Evolutionary conservation across 2,797 vertebrate genomes (phyloP).

Genomic region (Pangasius macronema): DNA sequence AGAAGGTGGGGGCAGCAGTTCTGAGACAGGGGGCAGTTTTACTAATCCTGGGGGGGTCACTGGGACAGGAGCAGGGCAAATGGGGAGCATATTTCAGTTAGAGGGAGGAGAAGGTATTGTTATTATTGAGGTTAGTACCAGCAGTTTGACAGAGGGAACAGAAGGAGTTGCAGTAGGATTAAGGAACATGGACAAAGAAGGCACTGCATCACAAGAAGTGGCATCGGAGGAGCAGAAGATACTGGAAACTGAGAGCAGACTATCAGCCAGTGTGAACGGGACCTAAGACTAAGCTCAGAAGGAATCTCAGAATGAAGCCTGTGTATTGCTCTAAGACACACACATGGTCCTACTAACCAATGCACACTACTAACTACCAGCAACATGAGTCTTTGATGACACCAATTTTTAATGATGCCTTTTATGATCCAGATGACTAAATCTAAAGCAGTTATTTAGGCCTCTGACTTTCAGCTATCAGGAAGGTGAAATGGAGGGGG

Average conservation of each 20-base stretch:
- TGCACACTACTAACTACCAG: conserved; percentile 43
- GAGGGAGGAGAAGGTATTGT: conserved; percentile 79
- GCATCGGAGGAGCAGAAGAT: conserved; percentile 46
- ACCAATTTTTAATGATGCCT: conserved; percentile 7
- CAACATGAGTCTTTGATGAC: conserved; percentile 9
- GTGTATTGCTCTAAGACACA: conserved; percentile 15
- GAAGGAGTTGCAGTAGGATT: conserved; percentile 64
- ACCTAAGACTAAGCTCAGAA: conserved; percentile 27
- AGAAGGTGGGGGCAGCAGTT: conserved; percentile 66
- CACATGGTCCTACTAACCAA: conserved; percentile 18
- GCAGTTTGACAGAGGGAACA: conserved; percentile 71
- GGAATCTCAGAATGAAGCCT: not conserved
- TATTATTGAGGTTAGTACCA: conserved; percentile 82
- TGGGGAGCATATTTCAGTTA: conserved; percentile 78
- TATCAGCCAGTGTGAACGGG: conserved; percentile 43
- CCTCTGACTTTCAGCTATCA: conserved; percentile 23
- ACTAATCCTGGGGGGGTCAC: conserved; percentile 48
- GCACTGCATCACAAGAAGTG: conserved; percentile 51
- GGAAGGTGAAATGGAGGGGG: conserved; percentile 10
- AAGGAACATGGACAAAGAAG: conserved; percentile 63
- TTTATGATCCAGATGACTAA: conserved; percentile 24
- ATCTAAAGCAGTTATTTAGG: conserved; percentile 15
- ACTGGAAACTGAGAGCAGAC: conserved; percentile 45
- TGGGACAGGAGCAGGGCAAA: conserved; percentile 59
- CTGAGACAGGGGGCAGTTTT: conserved; percentile 62